phyloP scores from a whole-genome alignment of 2,797 vertebrate genomes.

The Aphelocoma californica region DNA sequence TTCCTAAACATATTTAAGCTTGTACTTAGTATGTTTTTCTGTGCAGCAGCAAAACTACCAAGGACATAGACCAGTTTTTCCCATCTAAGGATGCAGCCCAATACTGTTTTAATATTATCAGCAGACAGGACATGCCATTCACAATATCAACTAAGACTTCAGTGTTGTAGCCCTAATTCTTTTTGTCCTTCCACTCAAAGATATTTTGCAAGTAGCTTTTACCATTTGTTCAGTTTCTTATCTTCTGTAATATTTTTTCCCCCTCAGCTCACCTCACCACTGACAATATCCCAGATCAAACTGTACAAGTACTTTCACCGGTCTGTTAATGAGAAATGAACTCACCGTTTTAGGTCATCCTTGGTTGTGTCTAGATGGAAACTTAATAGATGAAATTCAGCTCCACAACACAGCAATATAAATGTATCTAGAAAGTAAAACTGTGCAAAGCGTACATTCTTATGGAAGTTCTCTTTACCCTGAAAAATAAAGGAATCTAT shows the following conservation, averaged over 20 bases:
- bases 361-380: slow-evolving; percentile 75
- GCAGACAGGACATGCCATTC: not conserved
- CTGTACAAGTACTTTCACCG: not conserved
- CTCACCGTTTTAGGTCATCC: slow-evolving; percentile 84
- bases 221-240: not conserved
- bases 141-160: not conserved
- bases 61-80: not conserved
- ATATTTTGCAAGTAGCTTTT: not conserved
- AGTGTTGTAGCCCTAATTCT: not conserved
- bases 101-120: not conserved
- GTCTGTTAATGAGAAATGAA: not conserved
- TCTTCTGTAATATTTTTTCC: not conserved
- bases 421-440: slow-evolving; percentile 92
- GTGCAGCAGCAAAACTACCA: not conserved
- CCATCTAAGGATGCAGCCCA: not conserved
- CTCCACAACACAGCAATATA: slow-evolving; percentile 82
- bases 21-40: not conserved
- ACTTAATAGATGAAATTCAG: slow-evolving; percentile 80
- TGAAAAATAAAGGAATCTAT: slow-evolving; percentile 54
- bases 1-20: not conserved
- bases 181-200: not conserved
- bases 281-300: not conserved
- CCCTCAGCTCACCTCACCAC: not conserved
- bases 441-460: slow-evolving; percentile 78
- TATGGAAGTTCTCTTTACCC: slow-evolving; percentile 76